Percentiles rank a stretch among this genome's conserved stretches.
These are phyloP conservation scores for Onychomys torridus DNA, from an alignment of 2,797 vertebrate species.

Conservation along the genomic window DNA sequence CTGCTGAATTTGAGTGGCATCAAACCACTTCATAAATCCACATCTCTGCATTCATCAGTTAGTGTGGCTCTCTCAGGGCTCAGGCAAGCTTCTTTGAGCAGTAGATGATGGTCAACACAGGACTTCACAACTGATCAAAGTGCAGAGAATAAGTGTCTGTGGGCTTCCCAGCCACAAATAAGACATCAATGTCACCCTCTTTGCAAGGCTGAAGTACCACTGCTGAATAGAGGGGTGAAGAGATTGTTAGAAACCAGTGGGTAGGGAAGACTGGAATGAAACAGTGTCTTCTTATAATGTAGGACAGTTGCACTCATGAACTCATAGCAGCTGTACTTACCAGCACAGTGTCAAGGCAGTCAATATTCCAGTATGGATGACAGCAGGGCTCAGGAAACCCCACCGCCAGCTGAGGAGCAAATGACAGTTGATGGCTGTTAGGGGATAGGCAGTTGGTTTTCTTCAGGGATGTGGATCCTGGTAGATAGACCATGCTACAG, in stretches of 20 bases:
- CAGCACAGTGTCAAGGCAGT: background rate
- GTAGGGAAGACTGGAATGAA: background rate
- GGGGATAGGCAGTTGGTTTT: background rate
- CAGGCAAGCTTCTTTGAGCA: background rate
- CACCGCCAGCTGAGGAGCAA: background rate
- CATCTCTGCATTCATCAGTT: background rate
- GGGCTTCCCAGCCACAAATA: background rate
- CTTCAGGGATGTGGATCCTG: background rate
- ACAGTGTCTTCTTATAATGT: background rate
- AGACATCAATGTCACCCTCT: background rate
- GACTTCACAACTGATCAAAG: background rate
- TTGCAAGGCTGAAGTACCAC: background rate
- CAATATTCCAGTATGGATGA: background rate
- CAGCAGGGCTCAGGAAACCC: background rate
- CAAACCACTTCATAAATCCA: background rate
- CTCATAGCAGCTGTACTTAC: no score
- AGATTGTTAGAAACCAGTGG: background rate
- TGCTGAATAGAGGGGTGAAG: background rate
- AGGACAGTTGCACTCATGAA: background rate
- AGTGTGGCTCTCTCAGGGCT: background rate
- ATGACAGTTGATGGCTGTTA: background rate
- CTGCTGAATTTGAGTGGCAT: background rate
- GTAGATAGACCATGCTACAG: background rate
- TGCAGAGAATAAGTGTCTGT: background rate
- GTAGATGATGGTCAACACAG: background rate